Evolutionary conservation across 2,888 invertebrate genomes (phyloP).

Genomic region (Sphecodes monilicornis): DNA sequence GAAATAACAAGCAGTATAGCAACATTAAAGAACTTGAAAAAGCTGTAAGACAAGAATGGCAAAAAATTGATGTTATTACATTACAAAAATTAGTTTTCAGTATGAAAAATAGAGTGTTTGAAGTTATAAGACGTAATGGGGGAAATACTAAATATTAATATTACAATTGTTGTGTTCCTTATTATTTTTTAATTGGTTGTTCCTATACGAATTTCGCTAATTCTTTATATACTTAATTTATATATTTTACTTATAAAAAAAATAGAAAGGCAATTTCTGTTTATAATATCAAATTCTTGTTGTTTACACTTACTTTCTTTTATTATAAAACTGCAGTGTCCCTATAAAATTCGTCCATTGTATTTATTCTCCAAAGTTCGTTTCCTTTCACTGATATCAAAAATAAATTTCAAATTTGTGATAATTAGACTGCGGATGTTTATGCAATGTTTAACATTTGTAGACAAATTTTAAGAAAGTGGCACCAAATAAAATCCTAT

Average conservation of each 20-base stretch:
- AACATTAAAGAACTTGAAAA: background rate
- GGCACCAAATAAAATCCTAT: too few species aligned
- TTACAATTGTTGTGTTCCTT: background rate
- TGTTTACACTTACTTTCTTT: too few species aligned
- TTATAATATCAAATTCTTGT: background rate
- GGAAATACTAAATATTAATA: conserved; percentile 2
- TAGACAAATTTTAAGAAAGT: too few species aligned
- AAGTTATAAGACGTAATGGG: background rate
- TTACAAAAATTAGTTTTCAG: conserved; percentile 13
- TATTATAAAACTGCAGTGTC: too few species aligned
- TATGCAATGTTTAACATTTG: too few species aligned
- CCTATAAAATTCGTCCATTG: too few species aligned
- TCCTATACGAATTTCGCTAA: conserved; percentile 2
- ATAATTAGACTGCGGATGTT: too few species aligned
- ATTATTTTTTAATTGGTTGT: background rate
- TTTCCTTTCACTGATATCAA: too few species aligned
- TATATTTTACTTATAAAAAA: background rate
- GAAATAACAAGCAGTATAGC: conserved; percentile 3
- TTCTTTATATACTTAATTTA: background rate
- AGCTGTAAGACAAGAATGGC: background rate
- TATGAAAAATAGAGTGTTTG: conserved; percentile 15
- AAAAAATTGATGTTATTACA: background rate
- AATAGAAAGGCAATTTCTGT: background rate
- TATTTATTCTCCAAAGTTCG: too few species aligned
- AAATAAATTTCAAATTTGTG: too few species aligned